phyloP scores from a whole-genome alignment of 2,888 invertebrate species.

The Chydorus sphaericus region DNA sequence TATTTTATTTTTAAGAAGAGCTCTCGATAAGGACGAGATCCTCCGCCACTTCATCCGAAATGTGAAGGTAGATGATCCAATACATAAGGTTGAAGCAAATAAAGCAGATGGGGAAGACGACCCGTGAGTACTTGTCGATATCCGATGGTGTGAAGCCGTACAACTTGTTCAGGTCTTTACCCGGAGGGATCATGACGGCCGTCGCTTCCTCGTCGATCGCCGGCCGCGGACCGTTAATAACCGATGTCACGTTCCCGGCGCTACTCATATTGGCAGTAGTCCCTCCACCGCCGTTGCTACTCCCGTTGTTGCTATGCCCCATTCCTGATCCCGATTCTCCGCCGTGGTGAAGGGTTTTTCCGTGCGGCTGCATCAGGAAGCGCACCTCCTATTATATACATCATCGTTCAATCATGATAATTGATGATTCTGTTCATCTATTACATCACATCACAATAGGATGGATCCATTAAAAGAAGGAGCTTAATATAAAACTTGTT shows the following conservation, averaged over 20 bases:
- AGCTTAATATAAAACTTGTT: too few relatives aligned
- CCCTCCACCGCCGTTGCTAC: neutral
- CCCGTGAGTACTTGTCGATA: slow-evolving; percentile 97
- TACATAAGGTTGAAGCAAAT: slow-evolving; percentile 97
- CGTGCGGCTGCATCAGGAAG: neutral
- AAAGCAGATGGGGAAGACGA: slow-evolving; percentile 96
- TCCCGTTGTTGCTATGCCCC: too few relatives aligned
- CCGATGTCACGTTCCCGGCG: neutral
- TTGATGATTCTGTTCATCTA: too few relatives aligned
- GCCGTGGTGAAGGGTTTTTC: neutral
- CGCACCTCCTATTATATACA: neutral
- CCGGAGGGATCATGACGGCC: slow-evolving; percentile 53
- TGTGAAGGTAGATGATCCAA: slow-evolving; percentile 93
- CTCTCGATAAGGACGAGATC: slow-evolving; percentile 62
- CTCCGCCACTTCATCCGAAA: slow-evolving; percentile 88
- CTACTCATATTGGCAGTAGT: neutral
- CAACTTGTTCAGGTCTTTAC: slow-evolving; percentile 82
- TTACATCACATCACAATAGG: too few relatives aligned
- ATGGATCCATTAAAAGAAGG: too few relatives aligned
- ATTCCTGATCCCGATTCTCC: neutral
- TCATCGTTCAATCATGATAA: too few relatives aligned
- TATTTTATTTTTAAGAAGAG: too few relatives aligned
- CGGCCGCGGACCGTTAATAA: slow-evolving; percentile 7
- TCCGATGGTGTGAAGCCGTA: slow-evolving; percentile 86
- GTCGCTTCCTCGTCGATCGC: slow-evolving; percentile 13